phyloP scores from a whole-genome alignment of 2,797 vertebrate genomes.

The Discoglossus pictus region DNA sequence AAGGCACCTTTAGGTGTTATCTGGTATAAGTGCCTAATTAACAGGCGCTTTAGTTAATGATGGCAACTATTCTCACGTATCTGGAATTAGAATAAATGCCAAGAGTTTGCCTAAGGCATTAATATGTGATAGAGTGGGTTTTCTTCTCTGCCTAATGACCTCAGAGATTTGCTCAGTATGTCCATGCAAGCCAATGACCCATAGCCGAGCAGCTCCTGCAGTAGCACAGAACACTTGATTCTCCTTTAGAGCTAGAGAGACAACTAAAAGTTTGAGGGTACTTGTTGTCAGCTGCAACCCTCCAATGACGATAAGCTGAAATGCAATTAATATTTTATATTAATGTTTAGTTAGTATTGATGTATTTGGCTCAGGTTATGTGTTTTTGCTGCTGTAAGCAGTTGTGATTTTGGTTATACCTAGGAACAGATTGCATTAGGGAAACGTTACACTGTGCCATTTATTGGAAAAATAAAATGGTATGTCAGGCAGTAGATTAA shows the following conservation, averaged over 20 bases:
- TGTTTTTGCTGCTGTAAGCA: slow-evolving; percentile 20
- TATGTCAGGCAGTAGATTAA: slow-evolving; percentile 4
- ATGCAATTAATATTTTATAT: too few relatives aligned
- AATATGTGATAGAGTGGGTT: slow-evolving; percentile 70
- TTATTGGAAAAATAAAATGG: slow-evolving; percentile 23
- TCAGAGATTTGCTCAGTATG: slow-evolving; percentile 64
- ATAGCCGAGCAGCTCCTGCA: slow-evolving; percentile 31
- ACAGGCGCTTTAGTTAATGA: slow-evolving; percentile 62
- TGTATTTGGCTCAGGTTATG: neutral
- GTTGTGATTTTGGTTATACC: slow-evolving; percentile 6
- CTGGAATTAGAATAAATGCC: slow-evolving; percentile 64
- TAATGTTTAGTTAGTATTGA: too few relatives aligned
- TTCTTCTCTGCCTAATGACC: slow-evolving; percentile 67
- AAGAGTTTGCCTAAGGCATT: slow-evolving; percentile 67
- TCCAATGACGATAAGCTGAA: slow-evolving; percentile 1
- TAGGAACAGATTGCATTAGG: neutral
- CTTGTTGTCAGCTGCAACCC: neutral
- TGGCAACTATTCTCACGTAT: slow-evolving; percentile 63
- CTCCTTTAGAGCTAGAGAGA: slow-evolving; percentile 6
- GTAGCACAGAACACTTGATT: slow-evolving; percentile 8
- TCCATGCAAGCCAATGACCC: slow-evolving; percentile 61
- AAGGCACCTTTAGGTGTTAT: slow-evolving; percentile 64
- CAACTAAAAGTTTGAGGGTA: slow-evolving; percentile 5
- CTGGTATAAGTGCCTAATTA: slow-evolving; percentile 64
- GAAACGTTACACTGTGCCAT: slow-evolving; percentile 16